These are phyloP conservation scores for Panonychus citri DNA, from an alignment of 1,140 invertebrate genomes.

Conservation along the genomic window DNA sequence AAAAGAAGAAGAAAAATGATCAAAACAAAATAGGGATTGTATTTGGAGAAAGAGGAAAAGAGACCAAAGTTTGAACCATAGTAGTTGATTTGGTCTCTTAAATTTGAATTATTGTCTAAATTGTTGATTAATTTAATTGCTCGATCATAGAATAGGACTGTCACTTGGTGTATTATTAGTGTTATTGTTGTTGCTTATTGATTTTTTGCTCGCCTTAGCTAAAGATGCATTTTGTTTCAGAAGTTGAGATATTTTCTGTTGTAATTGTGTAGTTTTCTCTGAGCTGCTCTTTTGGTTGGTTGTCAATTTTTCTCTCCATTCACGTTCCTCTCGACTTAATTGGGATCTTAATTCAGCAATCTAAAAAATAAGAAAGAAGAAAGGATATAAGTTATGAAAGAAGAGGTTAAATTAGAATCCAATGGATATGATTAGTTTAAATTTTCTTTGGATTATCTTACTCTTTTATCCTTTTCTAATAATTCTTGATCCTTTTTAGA, in stretches of 20 bases:
- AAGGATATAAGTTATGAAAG: neutral
- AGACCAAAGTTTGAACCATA: no score
- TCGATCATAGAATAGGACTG: conserved; percentile 8
- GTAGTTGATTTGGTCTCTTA: no score
- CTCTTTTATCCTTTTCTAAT: conserved; percentile 70
- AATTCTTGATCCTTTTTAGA: conserved; percentile 58
- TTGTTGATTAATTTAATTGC: neutral
- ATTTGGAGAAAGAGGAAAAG: no score
- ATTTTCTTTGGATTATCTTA: conserved; percentile 20
- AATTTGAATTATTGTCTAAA: neutral
- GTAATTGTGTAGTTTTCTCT: conserved; percentile 39
- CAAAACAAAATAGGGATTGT: no score
- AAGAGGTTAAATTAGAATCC: no score
- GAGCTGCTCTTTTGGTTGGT: conserved; percentile 52
- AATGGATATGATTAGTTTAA: neutral
- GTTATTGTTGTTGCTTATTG: neutral
- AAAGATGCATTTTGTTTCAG: conserved; percentile 47
- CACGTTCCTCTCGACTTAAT: conserved; percentile 62
- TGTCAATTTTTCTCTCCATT: conserved; percentile 59
- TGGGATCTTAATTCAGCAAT: conserved; percentile 78
- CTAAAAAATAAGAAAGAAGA: conserved; percentile 26
- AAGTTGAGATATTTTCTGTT: conserved; percentile 20
- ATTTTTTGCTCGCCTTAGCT: conserved; percentile 43
- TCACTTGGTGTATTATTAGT: conserved; percentile 4
- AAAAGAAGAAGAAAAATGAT: no score